These are phyloP conservation scores for Rhabdornis inornatus DNA, from an alignment of 2,113 vertebrate genomes.

Conservation along the genomic window DNA sequence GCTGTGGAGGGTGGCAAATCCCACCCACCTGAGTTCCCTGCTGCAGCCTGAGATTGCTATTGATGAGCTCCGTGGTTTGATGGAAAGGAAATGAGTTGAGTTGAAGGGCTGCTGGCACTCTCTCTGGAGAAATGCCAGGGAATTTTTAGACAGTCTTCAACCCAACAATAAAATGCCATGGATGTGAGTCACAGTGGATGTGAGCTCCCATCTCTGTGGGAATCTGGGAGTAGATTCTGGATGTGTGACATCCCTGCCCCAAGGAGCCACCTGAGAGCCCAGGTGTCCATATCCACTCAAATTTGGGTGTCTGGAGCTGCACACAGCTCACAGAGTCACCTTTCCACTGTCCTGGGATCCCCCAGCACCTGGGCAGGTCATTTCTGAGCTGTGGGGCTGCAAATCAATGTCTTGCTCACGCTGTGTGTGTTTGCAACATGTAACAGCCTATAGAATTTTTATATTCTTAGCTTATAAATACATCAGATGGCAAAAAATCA, in stretches of 20 bases:
- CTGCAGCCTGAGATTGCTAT: not conserved
- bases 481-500: not conserved
- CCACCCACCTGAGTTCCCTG: not conserved
- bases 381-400: not conserved
- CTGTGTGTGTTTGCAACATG: accelerated
- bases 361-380: not conserved
- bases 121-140: not conserved
- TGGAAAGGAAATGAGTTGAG: not conserved
- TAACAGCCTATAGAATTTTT: not conserved
- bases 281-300: accelerated
- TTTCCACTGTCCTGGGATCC: not conserved
- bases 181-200: not conserved
- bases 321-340: not conserved
- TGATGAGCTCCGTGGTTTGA: not conserved
- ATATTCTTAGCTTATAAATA: not conserved
- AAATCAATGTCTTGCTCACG: not conserved
- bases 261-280: not conserved
- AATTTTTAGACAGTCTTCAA: slow-evolving; percentile 7
- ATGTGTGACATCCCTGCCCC: accelerated
- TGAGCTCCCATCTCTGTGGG: not conserved
- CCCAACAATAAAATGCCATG: not conserved
- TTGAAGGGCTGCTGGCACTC: not conserved
- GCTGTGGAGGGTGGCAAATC: not conserved
- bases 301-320: not conserved
- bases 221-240: not conserved